Evolutionary conservation across 64 coral and sea anemone species (phyloP).

Genomic region (Astreopora myriophthalma): DNA sequence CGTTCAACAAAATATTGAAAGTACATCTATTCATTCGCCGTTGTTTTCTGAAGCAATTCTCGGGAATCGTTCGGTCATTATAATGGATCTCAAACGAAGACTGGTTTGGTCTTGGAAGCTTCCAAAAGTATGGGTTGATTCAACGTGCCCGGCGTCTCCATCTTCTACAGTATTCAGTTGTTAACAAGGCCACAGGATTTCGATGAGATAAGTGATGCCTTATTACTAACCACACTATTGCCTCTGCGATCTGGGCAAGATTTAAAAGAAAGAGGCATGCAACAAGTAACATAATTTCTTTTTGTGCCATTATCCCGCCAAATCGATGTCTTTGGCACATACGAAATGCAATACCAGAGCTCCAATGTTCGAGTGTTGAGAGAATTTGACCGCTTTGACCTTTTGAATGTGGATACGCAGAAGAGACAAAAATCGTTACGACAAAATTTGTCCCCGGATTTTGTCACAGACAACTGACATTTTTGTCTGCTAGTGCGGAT

Average conservation of each 20-base stretch:
- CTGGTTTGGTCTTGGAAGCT: conserved; percentile 17
- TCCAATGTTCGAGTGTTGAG: not conserved
- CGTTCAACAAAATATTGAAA: conserved; percentile 24
- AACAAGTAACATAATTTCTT: conserved; percentile 19
- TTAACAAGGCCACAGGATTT: conserved; percentile 12
- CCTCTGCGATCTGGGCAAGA: not conserved
- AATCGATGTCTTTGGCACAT: not conserved
- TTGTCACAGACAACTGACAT: not conserved
- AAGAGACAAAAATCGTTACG: conserved; percentile 14
- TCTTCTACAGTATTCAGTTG: not conserved
- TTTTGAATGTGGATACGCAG: conserved; percentile 25
- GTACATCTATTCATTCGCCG: not conserved
- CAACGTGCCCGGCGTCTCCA: too few relatives aligned
- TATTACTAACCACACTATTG: not conserved
- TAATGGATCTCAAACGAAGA: conserved; percentile 40
- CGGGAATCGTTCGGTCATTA: not conserved
- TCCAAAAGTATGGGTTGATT: conserved; percentile 35
- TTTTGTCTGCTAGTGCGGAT: conserved; percentile 38
- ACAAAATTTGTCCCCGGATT: conserved; percentile 38
- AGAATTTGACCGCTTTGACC: not conserved
- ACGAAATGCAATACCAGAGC: not conserved
- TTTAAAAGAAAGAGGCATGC: conserved; percentile 11
- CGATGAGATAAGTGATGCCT: conserved; percentile 35
- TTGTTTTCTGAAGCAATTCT: conserved; percentile 12
- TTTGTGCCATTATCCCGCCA: not conserved